Percentiles rank a stretch among this genome's conserved stretches.
Evolutionary conservation across 30 jellyfish, hydroid and myxozoan genomes (phyloP).

Genomic region (Cassiopea xamachana): DNA sequence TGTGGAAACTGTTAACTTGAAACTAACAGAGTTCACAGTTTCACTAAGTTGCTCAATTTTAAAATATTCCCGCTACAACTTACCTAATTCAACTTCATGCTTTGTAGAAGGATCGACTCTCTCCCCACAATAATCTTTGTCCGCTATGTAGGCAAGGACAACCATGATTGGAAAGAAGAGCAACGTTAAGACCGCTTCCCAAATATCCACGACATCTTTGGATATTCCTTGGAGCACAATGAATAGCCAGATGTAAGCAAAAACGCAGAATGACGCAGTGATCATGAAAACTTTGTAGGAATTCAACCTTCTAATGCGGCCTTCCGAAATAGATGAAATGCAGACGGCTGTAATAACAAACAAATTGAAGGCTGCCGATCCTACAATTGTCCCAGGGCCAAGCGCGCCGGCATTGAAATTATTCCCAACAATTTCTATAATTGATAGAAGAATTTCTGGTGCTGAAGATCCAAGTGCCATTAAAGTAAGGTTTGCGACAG

Average conservation of each 20-base stretch:
- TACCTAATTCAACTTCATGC: conserved; percentile 86
- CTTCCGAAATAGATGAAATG: conserved; percentile 77
- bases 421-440: conserved; percentile 91
- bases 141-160: conserved; percentile 91
- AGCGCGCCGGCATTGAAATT: conserved; percentile 94
- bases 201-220: conserved; percentile 66
- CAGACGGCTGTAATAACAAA: conserved; percentile 93
- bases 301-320: conserved; percentile 69
- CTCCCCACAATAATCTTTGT: conserved; percentile 81
- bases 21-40: no score
- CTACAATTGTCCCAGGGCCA: conserved; percentile 99
- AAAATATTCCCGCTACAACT: background rate
- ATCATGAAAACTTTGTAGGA: conserved; percentile 80
- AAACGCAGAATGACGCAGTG: conserved; percentile 89
- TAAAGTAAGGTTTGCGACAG: conserved; percentile 96
- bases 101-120: conserved; percentile 38
- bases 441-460: conserved; percentile 96
- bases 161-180: conserved; percentile 92
- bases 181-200: conserved; percentile 98
- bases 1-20: no score
- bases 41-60: background rate
- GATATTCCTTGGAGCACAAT: conserved; percentile 72
- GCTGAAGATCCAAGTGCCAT: conserved; percentile 99
- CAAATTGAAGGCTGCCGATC: conserved; percentile 98
- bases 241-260: conserved; percentile 96